phyloP scores from a whole-genome alignment of 2,113 vertebrate genomes.

The Xenus cinereus region DNA sequence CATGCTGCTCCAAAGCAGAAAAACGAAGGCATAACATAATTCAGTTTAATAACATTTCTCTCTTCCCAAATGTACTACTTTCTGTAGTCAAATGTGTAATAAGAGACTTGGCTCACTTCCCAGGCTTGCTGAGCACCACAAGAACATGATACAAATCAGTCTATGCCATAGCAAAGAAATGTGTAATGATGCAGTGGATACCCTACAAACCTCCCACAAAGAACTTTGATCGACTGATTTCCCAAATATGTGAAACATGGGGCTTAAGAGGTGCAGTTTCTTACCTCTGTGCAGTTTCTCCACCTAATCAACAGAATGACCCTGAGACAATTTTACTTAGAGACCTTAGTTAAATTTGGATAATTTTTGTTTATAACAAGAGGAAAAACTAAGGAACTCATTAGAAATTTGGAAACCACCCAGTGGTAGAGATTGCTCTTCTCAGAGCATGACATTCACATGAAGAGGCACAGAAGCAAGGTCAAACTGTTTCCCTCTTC shows the following conservation, averaged over 20 bases:
- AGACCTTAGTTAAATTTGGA: not conserved
- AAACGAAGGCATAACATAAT: not conserved
- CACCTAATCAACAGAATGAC: not conserved
- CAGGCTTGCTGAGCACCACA: not conserved
- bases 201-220: not conserved
- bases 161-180: not conserved
- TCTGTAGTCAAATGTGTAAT: not conserved
- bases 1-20: not conserved
- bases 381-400: not conserved
- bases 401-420: not conserved
- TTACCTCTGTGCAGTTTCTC: not conserved
- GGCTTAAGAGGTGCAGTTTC: not conserved
- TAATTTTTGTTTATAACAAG: not conserved
- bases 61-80: not conserved
- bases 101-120: not conserved
- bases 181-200: not conserved
- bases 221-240: not conserved
- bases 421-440: not conserved
- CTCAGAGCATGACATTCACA: not conserved
- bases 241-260: not conserved
- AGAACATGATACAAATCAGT: slow-evolving; percentile 14
- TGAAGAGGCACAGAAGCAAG: not conserved
- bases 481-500: not conserved
- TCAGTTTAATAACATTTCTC: not conserved
- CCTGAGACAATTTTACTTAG: not conserved